Percentiles rank a stretch among this genome's conserved stretches.
Evolutionary conservation across 2,113 vertebrate species (phyloP).

Genomic region (Upupa epops): DNA sequence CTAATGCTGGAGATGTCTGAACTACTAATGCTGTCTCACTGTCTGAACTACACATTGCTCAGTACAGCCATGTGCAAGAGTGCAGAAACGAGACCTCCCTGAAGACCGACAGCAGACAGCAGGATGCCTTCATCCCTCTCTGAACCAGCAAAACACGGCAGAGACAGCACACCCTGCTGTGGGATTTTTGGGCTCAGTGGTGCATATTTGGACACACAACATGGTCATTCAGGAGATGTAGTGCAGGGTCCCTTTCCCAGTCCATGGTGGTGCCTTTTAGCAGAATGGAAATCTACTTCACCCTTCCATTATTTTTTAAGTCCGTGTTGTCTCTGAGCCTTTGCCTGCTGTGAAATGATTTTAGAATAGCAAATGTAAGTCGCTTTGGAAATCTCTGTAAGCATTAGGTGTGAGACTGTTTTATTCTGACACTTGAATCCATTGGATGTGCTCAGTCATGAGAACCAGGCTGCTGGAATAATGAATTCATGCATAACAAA

Average conservation of each 20-base stretch:
- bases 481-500: constrained; percentile 42
- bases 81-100: neutral
- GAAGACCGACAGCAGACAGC: neutral
- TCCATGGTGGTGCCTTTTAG: neutral
- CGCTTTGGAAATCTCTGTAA: constrained; percentile 14
- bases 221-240: neutral
- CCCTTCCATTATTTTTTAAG: constrained; percentile 10
- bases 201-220: neutral
- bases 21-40: neutral
- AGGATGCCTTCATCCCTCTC: neutral
- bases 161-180: neutral
- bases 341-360: neutral
- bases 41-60: neutral
- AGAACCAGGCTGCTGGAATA: constrained; percentile 10
- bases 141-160: neutral
- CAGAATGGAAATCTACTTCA: neutral
- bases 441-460: neutral
- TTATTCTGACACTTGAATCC: neutral
- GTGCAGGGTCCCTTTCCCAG: neutral
- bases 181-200: neutral
- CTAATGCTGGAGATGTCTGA: neutral
- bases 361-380: constrained; percentile 23
- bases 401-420: neutral
- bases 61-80: neutral
- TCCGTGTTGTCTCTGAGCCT: neutral